Evolutionary conservation across 2,113 vertebrate species (phyloP).

Genomic region (Heloderma charlesbogerti): DNA sequence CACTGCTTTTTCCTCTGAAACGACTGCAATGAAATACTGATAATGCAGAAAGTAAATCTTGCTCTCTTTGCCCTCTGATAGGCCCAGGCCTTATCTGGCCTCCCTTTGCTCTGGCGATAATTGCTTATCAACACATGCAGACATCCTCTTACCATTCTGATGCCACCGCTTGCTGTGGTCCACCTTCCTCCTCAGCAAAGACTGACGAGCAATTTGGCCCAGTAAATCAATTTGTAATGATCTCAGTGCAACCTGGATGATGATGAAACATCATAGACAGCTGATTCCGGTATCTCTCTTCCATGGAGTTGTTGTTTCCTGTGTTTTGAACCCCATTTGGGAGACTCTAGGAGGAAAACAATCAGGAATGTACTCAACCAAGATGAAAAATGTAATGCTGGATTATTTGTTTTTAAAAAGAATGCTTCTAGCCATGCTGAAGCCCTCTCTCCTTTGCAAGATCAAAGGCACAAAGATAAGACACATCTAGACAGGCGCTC

Average conservation of each 20-base stretch:
- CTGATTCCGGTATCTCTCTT: constrained; percentile 31
- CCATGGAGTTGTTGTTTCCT: constrained; percentile 19
- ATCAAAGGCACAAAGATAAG: constrained; percentile 43
- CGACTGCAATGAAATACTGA: constrained; percentile 42
- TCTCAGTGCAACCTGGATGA: constrained; percentile 52
- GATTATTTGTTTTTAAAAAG: constrained; percentile 29
- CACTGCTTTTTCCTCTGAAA: constrained; percentile 46
- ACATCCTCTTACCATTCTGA: constrained; percentile 35
- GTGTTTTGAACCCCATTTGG: background rate
- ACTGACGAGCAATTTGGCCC: constrained; percentile 16
- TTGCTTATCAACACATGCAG: constrained; percentile 72
- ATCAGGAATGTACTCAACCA: constrained; percentile 39
- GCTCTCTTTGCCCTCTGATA: constrained; percentile 45
- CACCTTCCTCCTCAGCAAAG: constrained; percentile 19
- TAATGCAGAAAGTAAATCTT: constrained; percentile 57
- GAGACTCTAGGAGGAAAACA: constrained; percentile 20
- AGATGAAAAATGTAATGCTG: constrained; percentile 34
- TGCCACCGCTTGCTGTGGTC: background rate
- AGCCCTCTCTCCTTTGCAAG: background rate
- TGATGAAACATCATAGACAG: background rate
- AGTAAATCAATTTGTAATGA: constrained; percentile 41
- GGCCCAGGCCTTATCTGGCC: constrained; percentile 47
- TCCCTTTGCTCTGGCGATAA: constrained; percentile 62
- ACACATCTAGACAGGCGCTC: constrained; percentile 15
- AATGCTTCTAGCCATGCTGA: constrained; percentile 13